Percentiles rank a stretch among this genome's conserved stretches.
Evolutionary conservation across 2,113 vertebrate genomes (phyloP).

Genomic region (Tragelaphus imberbis): DNA sequence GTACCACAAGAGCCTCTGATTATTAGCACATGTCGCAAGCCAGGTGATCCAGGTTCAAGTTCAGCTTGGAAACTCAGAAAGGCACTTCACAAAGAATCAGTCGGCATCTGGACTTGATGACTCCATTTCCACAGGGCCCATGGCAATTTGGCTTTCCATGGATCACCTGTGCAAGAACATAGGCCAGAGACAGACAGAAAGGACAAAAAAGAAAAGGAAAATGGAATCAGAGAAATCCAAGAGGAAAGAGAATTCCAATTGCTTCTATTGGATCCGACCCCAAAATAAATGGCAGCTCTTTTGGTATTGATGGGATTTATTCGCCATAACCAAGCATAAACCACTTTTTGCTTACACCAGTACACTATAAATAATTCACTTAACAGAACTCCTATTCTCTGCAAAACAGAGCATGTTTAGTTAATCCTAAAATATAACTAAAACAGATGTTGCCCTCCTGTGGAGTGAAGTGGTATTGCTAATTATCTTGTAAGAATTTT

Average conservation of each 20-base stretch:
- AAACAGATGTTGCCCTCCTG: constrained; percentile 74
- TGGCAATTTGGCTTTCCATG: not conserved
- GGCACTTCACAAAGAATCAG: not conserved
- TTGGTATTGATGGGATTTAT: not conserved
- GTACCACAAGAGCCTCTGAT: not conserved
- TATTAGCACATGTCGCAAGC: too few species aligned
- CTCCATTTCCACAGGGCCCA: too few species aligned
- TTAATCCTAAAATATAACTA: not conserved
- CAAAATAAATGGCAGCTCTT: not conserved
- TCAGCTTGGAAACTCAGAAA: not conserved
- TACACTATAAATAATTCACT: not conserved
- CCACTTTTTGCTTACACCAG: not conserved
- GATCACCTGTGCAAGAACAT: too few species aligned
- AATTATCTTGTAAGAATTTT: not conserved
- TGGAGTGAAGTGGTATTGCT: constrained; percentile 34
- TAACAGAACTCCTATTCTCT: not conserved
- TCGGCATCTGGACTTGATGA: not conserved
- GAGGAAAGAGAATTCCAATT: not conserved
- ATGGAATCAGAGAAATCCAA: not conserved
- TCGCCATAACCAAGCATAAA: not conserved
- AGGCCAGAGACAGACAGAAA: not conserved
- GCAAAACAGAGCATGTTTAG: not conserved
- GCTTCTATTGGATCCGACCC: not conserved
- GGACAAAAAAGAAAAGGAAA: not conserved
- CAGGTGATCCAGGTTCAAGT: too few species aligned